Percentiles rank a stretch among this genome's conserved stretches.
Evolutionary conservation across 2,888 invertebrate genomes (phyloP).

Genomic region (Zaprionus bogoriensis): DNA sequence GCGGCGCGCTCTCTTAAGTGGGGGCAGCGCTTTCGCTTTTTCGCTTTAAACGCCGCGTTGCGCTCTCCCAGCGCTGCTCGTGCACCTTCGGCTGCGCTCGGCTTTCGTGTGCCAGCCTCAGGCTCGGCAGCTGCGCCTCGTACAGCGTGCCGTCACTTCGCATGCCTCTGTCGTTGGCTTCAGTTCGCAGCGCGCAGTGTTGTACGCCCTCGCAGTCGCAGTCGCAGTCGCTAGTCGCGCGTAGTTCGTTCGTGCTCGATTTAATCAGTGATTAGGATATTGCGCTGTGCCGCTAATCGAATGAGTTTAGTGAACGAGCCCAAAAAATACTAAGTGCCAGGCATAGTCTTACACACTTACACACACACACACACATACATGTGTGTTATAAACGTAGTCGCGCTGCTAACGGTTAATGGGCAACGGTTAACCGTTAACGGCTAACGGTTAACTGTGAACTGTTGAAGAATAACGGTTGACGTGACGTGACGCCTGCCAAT

Average conservation of each 20-base stretch:
- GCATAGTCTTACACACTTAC: no score
- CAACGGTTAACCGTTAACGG: slow-evolving; percentile 4
- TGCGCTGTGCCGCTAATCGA: slow-evolving; percentile 45
- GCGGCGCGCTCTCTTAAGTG: slow-evolving; percentile 45
- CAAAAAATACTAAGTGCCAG: no score
- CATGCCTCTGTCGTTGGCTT: slow-evolving; percentile 79
- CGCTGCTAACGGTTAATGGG: slow-evolving; percentile 6
- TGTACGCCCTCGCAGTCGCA: slow-evolving; percentile 9
- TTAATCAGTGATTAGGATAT: slow-evolving; percentile 54
- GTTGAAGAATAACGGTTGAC: slow-evolving; percentile 23
- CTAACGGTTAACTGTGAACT: slow-evolving; percentile 4
- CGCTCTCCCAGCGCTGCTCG: not conserved
- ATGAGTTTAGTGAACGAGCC: slow-evolving; percentile 53
- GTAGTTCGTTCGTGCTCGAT: slow-evolving; percentile 32
- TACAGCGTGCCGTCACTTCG: slow-evolving; percentile 76
- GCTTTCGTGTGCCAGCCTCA: slow-evolving; percentile 5
- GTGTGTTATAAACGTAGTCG: slow-evolving; percentile 2
- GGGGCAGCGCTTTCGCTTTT: slow-evolving; percentile 37
- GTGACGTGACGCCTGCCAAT: slow-evolving; percentile 29
- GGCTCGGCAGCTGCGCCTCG: slow-evolving; percentile 47
- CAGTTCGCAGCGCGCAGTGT: slow-evolving; percentile 56
- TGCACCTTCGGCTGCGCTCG: slow-evolving; percentile 1
- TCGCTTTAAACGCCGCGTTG: slow-evolving; percentile 20
- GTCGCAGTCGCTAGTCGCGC: slow-evolving; percentile 12
- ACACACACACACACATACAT: slow-evolving; percentile 22